Evolutionary conservation across 2,888 invertebrate species (phyloP).

Genomic region (Therioaphis trifolii): DNA sequence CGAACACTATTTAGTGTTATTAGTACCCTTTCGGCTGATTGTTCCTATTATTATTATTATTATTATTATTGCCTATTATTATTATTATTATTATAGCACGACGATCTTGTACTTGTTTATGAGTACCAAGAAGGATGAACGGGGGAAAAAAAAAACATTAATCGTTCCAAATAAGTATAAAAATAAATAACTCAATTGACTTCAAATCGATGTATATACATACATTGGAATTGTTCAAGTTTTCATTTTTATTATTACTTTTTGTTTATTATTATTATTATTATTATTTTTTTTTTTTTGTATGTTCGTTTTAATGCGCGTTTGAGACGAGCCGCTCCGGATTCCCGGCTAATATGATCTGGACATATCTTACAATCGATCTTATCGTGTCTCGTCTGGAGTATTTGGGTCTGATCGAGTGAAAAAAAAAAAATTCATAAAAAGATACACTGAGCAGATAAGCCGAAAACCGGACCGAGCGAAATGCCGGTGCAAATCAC

Average conservation of each 20-base stretch:
- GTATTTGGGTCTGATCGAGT: neutral
- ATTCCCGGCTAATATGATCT: slow-evolving; percentile 38
- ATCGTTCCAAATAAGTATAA: slow-evolving; percentile 16
- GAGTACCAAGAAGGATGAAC: no score
- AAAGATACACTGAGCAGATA: slow-evolving; percentile 2
- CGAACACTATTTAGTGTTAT: slow-evolving; percentile 1
- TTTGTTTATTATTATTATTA: neutral
- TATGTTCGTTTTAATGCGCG: neutral
- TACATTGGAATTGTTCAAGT: neutral
- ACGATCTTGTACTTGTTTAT: no score
- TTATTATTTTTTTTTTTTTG: neutral
- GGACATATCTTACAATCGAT: slow-evolving; percentile 37
- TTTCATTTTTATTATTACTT: neutral
- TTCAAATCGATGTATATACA: neutral
- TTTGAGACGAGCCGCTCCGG: slow-evolving; percentile 36
- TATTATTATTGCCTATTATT: no score
- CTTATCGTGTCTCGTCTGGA: slow-evolving; percentile 27
- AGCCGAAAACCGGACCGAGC: slow-evolving; percentile 22
- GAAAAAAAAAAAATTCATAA: neutral
- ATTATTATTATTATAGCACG: no score
- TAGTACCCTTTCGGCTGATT: neutral
- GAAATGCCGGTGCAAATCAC: slow-evolving; percentile 22
- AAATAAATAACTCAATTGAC: slow-evolving; percentile 56
- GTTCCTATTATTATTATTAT: neutral
- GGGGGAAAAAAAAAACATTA: neutral